Conservation (phyloP, 2,113 vertebrate species). For the Amphiprion ocellaris region DNA sequence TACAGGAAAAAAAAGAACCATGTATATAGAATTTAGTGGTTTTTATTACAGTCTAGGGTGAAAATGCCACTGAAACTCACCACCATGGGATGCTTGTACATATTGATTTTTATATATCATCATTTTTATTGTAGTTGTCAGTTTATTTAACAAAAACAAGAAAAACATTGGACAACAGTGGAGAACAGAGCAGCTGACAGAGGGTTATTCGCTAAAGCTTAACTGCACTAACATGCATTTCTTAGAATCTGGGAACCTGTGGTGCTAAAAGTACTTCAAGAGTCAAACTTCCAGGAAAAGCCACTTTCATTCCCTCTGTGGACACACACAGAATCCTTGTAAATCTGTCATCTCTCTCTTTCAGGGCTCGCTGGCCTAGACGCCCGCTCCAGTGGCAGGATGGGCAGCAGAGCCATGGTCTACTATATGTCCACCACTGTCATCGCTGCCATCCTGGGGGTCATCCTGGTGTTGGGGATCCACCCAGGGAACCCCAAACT, state of each 20-base stretch:
- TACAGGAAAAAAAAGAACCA: too few relatives aligned
- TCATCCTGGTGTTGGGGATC: constrained; percentile 88
- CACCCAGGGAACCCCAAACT: constrained; percentile 90
- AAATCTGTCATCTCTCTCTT: background rate
- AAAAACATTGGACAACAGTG: background rate
- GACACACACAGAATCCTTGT: background rate
- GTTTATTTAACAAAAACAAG: too few relatives aligned
- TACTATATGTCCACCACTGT: constrained; percentile 90
- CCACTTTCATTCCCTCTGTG: background rate
- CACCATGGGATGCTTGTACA: too few relatives aligned
- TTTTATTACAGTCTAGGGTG: too few relatives aligned
- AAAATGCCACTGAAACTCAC: background rate
- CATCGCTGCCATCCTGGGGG: constrained; percentile 86
- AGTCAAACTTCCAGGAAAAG: background rate
- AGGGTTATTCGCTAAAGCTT: background rate
- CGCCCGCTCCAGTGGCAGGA: constrained; percentile 87
- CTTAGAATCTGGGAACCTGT: too few relatives aligned
- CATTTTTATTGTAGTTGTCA: too few relatives aligned
- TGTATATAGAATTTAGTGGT: background rate
- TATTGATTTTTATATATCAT: too few relatives aligned
- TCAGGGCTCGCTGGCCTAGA: constrained; percentile 89
- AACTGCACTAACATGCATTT: too few relatives aligned
- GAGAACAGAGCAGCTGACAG: background rate
- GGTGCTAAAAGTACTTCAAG: background rate
- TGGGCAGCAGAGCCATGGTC: constrained; percentile 89